Conservation (phyloP, 2,888 invertebrate species). For the Caenorhabditis uteleia region DNA sequence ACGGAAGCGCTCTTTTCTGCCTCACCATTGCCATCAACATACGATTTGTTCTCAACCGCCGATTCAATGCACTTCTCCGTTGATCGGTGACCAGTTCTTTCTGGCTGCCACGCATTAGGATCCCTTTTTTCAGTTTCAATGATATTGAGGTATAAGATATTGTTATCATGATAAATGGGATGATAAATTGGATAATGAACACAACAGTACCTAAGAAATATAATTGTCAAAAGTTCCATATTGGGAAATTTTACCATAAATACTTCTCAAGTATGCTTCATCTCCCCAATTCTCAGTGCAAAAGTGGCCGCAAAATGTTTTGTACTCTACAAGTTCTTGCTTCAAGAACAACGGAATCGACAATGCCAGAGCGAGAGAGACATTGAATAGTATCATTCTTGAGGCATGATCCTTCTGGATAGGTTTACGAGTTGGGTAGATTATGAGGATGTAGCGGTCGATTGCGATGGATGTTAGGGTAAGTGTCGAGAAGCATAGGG, state of each 20-base stretch:
- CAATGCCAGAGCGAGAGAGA: conserved; percentile 51
- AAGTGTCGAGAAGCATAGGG: conserved; percentile 94
- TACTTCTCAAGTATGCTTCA: conserved; percentile 32
- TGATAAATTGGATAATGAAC: conserved; percentile 64
- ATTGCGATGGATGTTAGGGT: conserved; percentile 96
- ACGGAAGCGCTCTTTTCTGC: background rate
- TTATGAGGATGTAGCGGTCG: conserved; percentile 78
- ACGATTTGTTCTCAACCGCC: conserved; percentile 89
- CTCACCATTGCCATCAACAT: conserved; percentile 94
- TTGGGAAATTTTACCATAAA: conserved; percentile 48
- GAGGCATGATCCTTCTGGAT: conserved; percentile 62
- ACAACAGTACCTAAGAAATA: conserved; percentile 59
- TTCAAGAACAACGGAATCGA: conserved; percentile 64
- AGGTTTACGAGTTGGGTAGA: conserved; percentile 63
- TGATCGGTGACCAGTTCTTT: conserved; percentile 59
- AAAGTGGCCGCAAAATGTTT: conserved; percentile 54
- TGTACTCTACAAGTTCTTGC: conserved; percentile 41
- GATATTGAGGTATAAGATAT: conserved; percentile 67
- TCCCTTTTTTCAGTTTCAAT: conserved; percentile 57
- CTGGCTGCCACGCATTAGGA: conserved; percentile 50
- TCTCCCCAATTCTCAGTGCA: conserved; percentile 66
- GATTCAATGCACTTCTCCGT: conserved; percentile 72
- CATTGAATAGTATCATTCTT: conserved; percentile 60
- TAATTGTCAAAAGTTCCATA: background rate
- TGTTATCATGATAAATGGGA: conserved; percentile 63